Conservation (phyloP, 2,888 invertebrate genomes). For the Alloscopus bannaensis region DNA sequence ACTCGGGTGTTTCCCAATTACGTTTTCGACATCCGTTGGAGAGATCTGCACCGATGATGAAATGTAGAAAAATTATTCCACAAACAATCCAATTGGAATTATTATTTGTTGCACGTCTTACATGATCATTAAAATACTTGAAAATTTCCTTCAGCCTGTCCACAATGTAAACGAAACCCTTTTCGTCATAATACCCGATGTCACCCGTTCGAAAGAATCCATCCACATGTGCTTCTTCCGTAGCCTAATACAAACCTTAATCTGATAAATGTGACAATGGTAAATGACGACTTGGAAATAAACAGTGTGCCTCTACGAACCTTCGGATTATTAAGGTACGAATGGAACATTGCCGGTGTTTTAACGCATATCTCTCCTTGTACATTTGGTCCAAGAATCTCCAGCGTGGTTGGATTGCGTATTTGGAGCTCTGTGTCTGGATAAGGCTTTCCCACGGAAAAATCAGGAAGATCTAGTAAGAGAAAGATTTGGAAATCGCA, state of each 20-base stretch:
- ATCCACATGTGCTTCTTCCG: conserved; percentile 43
- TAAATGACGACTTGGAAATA: no score
- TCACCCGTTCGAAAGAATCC: conserved; percentile 66
- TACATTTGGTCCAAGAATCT: conserved; percentile 33
- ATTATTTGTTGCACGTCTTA: no score
- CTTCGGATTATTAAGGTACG: conserved; percentile 39
- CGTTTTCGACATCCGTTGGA: conserved; percentile 68
- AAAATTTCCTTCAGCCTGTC: conserved; percentile 69
- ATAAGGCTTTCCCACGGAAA: conserved; percentile 29
- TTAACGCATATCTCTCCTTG: conserved; percentile 33
- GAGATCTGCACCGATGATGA: no score
- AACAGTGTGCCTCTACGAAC: background rate
- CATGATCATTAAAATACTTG: conserved; percentile 67
- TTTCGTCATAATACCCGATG: conserved; percentile 61
- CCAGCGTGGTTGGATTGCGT: conserved; percentile 14
- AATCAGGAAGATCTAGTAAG: conserved; percentile 32
- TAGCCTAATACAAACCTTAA: conserved; percentile 49
- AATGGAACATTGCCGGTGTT: conserved; percentile 6
- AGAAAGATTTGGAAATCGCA: no score
- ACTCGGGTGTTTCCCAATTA: conserved; percentile 65
- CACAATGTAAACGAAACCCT: conserved; percentile 64
- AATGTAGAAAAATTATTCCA: no score
- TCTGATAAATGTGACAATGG: no score
- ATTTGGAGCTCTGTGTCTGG: conserved; percentile 32
- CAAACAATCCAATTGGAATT: no score